These are phyloP conservation scores for Tetragonula clypearis DNA, from an alignment of 1,140 invertebrate genomes.

Conservation along the genomic window DNA sequence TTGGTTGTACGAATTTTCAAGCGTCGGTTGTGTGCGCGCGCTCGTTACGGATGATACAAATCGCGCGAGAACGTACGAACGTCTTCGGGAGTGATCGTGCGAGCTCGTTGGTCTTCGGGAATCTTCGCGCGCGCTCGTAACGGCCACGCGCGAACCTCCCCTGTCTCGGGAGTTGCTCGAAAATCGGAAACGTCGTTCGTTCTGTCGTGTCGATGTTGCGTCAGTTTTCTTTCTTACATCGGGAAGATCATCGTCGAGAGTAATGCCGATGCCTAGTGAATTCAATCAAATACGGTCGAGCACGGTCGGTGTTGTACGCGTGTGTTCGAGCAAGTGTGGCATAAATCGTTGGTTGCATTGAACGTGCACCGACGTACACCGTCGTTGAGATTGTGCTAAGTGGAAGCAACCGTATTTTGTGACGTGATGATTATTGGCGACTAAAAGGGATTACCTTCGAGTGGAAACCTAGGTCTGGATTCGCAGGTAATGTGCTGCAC, in stretches of 20 bases:
- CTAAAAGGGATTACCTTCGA: conserved; percentile 56
- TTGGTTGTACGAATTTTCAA: conserved; percentile 8
- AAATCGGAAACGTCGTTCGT: conserved; percentile 33
- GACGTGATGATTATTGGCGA: conserved; percentile 49
- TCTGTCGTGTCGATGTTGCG: neutral
- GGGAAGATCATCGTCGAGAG: too few species aligned
- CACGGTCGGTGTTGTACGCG: neutral
- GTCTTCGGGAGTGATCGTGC: neutral
- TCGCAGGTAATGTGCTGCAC: conserved; percentile 50
- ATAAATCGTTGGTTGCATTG: neutral
- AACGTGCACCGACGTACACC: neutral
- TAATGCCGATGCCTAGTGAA: neutral
- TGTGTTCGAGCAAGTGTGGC: neutral
- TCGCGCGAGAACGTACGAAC: conserved; percentile 7
- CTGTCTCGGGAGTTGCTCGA: neutral
- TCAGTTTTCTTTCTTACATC: neutral
- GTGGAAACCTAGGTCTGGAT: conserved; percentile 16
- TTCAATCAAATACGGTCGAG: neutral
- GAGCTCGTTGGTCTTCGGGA: neutral
- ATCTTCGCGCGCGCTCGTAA: neutral
- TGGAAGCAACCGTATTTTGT: conserved; percentile 39
- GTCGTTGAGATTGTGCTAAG: conserved; percentile 24
- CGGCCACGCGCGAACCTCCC: neutral
- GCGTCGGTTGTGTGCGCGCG: neutral
- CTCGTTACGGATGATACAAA: too few species aligned